These are phyloP conservation scores for Polietes domitor DNA, from an alignment of 2,888 invertebrate genomes.

Conservation along the genomic window DNA sequence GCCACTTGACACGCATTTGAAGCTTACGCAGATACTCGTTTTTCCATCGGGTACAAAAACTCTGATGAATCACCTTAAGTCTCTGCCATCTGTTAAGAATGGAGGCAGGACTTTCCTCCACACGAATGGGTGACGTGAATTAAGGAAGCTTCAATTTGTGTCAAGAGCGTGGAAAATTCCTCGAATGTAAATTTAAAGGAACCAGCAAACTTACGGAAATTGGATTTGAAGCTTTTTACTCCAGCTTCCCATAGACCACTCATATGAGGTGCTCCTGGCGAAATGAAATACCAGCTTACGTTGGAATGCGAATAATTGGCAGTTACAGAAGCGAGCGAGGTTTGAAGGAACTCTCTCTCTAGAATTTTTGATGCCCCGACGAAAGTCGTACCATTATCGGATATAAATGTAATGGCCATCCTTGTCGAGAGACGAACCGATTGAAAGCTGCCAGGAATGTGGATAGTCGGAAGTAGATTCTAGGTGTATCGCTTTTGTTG, in stretches of 20 bases:
- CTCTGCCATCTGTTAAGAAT: too few species aligned
- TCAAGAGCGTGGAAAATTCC: background rate
- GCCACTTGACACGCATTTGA: too few species aligned
- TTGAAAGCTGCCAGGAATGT: background rate
- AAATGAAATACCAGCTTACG: background rate
- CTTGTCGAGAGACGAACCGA: background rate
- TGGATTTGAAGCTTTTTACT: background rate
- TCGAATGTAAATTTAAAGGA: background rate
- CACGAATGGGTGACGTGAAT: too few species aligned
- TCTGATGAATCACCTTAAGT: too few species aligned
- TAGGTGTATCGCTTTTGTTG: background rate
- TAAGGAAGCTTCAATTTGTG: background rate
- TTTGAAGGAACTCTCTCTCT: background rate
- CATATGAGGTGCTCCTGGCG: background rate
- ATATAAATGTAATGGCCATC: background rate
- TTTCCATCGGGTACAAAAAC: too few species aligned
- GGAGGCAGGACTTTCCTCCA: too few species aligned
- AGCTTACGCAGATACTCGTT: too few species aligned
- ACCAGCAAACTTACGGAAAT: background rate
- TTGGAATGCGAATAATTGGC: background rate
- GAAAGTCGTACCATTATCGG: background rate
- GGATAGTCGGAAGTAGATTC: too few species aligned
- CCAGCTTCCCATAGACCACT: background rate
- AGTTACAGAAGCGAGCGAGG: background rate
- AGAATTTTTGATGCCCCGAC: background rate